Evolutionary conservation across 37 sponge, comb jelly and placozoan species (phyloP).

Genomic region (Agelas oroides): DNA sequence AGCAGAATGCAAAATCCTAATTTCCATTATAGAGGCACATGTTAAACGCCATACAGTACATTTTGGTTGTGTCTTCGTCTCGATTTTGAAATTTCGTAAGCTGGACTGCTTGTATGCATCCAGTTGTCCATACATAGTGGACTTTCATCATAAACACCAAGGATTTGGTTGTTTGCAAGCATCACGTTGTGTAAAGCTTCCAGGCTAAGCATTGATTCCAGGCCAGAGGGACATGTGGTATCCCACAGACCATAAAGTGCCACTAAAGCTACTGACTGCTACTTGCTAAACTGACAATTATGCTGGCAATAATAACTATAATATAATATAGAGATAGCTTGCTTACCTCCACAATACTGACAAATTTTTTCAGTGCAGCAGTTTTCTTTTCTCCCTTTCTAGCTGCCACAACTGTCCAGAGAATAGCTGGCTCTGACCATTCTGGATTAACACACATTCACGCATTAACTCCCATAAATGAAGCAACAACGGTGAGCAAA

Average conservation of each 20-base stretch:
- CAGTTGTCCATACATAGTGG: neutral
- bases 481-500: conserved; percentile 18
- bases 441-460: neutral
- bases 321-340: no score
- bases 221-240: no score
- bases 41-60: no score
- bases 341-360: no score
- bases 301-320: no score
- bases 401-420: conserved; percentile 14
- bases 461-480: conserved; percentile 22
- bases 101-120: conserved; percentile 5
- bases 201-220: neutral
- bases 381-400: conserved; percentile 30
- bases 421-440: conserved; percentile 9
- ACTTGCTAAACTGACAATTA: no score
- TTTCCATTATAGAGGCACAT: no score
- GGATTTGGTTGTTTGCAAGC: neutral
- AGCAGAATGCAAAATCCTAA: no score
- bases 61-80: no score
- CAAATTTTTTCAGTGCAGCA: conserved; percentile 6
- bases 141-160: conserved; percentile 14
- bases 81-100: no score
- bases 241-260: no score
- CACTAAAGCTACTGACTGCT: no score
- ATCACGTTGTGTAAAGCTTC: conserved; percentile 2